Evolutionary conservation across 2,113 vertebrate genomes (phyloP).

Genomic region (Equus przewalskii): DNA sequence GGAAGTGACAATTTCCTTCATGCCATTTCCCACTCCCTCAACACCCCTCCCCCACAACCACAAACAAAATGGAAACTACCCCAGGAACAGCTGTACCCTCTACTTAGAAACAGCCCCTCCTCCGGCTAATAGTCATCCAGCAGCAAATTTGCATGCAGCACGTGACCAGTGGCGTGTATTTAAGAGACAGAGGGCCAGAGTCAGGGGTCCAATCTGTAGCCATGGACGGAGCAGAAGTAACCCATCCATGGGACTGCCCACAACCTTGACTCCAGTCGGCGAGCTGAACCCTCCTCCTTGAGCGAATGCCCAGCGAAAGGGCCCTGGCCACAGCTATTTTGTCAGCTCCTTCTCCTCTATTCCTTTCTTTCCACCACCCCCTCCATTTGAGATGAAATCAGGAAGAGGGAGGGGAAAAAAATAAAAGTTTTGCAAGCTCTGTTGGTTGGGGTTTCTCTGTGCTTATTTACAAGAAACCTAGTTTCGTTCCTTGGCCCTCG

Average conservation of each 20-base stretch:
- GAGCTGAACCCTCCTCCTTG: not conserved
- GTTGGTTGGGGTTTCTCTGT: constrained; percentile 75
- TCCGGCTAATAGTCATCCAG: constrained; percentile 45
- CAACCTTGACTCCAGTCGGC: not conserved
- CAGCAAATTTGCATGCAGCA: not conserved
- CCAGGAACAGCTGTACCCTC: constrained; percentile 80
- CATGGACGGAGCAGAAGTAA: not conserved
- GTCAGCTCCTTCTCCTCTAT: constrained; percentile 55
- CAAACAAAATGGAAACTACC: constrained; percentile 82
- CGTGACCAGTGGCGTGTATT: not conserved
- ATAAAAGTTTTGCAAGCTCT: constrained; percentile 76
- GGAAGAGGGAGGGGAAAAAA: constrained; percentile 75
- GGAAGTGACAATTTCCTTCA: constrained; percentile 83
- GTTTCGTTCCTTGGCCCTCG: constrained; percentile 66
- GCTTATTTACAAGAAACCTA: constrained; percentile 77
- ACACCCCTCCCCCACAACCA: constrained; percentile 75
- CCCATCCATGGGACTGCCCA: not conserved
- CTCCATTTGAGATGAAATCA: constrained; percentile 72
- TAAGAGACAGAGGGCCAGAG: constrained; percentile 25
- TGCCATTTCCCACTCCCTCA: constrained; percentile 81
- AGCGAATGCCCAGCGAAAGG: constrained; percentile 16
- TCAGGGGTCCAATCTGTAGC: not conserved
- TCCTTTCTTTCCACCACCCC: constrained; percentile 61
- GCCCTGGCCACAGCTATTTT: constrained; percentile 37
- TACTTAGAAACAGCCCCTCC: constrained; percentile 70